Conservation (phyloP, 2,113 vertebrate genomes). For the Chionis minor region DNA sequence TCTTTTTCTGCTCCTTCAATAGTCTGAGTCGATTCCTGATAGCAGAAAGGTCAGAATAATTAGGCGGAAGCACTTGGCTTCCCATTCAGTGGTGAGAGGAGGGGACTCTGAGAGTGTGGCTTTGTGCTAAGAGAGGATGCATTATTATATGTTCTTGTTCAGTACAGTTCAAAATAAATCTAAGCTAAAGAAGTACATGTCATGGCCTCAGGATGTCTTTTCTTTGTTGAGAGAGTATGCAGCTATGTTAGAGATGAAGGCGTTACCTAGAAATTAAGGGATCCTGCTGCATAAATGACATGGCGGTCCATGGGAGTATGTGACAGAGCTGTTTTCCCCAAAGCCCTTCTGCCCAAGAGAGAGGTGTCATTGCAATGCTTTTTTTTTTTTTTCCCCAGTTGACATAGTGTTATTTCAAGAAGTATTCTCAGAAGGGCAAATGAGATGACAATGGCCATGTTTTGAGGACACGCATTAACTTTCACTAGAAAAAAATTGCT, state of each 20-base stretch:
- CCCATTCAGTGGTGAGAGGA: neutral
- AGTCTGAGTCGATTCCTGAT: slow-evolving; percentile 21
- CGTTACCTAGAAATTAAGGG: neutral
- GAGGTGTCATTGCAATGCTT: neutral
- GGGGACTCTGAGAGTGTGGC: neutral
- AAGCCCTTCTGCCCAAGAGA: neutral
- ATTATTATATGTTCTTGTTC: neutral
- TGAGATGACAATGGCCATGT: neutral
- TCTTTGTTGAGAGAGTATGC: neutral
- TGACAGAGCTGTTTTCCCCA: neutral
- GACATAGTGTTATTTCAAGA: neutral
- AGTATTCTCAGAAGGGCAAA: neutral
- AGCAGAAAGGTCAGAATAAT: slow-evolving; percentile 52
- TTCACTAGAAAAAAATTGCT: neutral
- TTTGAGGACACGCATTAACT: neutral
- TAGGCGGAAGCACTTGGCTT: neutral
- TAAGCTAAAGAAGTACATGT: neutral
- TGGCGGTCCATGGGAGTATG: neutral
- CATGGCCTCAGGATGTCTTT: neutral
- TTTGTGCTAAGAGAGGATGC: neutral
- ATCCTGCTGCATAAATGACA: neutral
- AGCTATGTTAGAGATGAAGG: neutral
- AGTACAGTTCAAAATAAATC: neutral
- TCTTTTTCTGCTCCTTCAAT: slow-evolving; percentile 23
- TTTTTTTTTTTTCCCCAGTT: neutral